Base-by-base conservation (phyloP, 2,113 vertebrate species). In the Hemicordylus capensis region DNA sequence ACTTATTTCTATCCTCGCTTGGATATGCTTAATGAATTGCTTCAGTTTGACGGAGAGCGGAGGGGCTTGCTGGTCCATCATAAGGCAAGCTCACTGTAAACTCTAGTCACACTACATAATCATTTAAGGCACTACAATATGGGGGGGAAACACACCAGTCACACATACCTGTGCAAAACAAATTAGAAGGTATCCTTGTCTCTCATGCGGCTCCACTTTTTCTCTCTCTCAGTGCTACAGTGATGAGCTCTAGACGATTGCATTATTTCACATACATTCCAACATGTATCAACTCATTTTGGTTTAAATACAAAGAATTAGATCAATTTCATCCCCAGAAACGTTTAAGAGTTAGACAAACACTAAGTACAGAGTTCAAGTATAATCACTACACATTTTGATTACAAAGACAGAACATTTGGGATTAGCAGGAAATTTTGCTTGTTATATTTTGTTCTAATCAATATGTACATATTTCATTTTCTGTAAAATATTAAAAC, bases 121-220 rank as follows among this genome's bases (percentile, higher is more conserved):
- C 96, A 96, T 96, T 96, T 97, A 97, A 97, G 97, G 97, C 97
- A 97, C 97, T 97, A 97, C 97, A 96, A 97, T 96, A 95, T 95
- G 93, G 94, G 73, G 92, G 91, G 91, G 92, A 94, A 95, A 97
- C 96, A 97, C 93, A 97, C 95, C 96, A 96, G 76, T 96, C 97
- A 97, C 96, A 97, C 97, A 97, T 96, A 97, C 97, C 96, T 97
- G 97, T 97, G 97, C 97, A 97, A 97, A 97, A 97, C 96, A 96
- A 96, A 93, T 94, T 95, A 93, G 92, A 96, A 95, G 93, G 94
- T 95, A 93, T 96, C 95, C 95, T 96, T 94, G 93, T 78, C 95
- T 94, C 89, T 94, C 94, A 78, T 85, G 94, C 95, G 91, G 94
- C 87, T 96, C 94, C 95, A 91, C 95, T 94, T 93, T 79, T 54